These are phyloP conservation scores for Eudyptes chrysolophus DNA, from an alignment of 2,113 vertebrate genomes.

Conservation along the genomic window DNA sequence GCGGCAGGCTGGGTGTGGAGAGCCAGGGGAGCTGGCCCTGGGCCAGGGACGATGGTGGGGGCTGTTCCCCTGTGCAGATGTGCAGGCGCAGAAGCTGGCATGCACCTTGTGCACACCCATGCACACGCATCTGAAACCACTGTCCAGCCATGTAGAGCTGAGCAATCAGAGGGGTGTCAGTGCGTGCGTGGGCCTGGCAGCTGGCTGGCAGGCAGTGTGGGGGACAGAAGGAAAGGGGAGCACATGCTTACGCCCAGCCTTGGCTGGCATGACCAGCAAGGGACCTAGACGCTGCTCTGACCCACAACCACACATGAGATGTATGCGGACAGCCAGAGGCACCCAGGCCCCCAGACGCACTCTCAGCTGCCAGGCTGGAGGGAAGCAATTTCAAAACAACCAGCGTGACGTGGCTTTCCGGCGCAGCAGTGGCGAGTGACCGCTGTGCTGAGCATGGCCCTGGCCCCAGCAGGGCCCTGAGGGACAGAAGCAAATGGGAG, in stretches of 20 bases:
- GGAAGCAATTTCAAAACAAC: neutral
- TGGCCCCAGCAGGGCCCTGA: fast-evolving
- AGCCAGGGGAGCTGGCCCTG: neutral
- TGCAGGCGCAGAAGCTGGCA: neutral
- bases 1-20: neutral
- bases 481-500: neutral
- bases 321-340: neutral
- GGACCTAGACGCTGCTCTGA: neutral
- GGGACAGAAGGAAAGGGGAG: neutral
- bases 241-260: neutral
- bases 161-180: neutral
- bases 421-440: fast-evolving
- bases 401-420: fast-evolving
- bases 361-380: neutral
- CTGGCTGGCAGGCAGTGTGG: neutral
- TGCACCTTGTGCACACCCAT: neutral
- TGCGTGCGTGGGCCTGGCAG: neutral
- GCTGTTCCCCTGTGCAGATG: fast-evolving
- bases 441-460: fast-evolving
- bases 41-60: neutral
- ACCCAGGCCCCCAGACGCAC: neutral
- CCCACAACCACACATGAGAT: neutral
- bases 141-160: neutral
- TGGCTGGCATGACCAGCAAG: neutral
- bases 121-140: neutral